Percentiles rank a stretch among this genome's conserved stretches.
Evolutionary conservation across 1,140 invertebrate genomes (phyloP).

Genomic region (Heliconius nattereri): DNA sequence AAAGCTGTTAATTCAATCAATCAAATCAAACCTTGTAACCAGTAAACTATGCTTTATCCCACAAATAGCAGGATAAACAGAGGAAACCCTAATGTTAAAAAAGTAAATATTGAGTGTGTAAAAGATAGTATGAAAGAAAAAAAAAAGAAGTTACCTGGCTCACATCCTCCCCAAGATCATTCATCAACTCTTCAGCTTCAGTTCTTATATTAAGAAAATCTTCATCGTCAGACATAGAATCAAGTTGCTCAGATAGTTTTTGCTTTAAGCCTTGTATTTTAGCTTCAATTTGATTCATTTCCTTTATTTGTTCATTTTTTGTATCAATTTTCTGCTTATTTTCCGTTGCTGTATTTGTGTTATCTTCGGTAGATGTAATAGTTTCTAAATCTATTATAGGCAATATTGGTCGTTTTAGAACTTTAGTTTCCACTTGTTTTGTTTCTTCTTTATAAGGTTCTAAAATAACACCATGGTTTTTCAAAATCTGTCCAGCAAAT

Average conservation of each 20-base stretch:
- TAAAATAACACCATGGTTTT: conserved; percentile 73
- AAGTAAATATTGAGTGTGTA: neutral
- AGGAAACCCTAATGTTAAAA: no score
- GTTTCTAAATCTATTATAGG: conserved; percentile 78
- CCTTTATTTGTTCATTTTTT: conserved; percentile 67
- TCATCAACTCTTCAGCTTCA: conserved; percentile 83
- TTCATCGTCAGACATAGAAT: conserved; percentile 82
- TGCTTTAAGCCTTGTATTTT: conserved; percentile 81
- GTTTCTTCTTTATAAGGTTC: conserved; percentile 59
- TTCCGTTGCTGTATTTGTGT: neutral
- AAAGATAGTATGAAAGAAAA: neutral
- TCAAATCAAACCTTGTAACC: neutral
- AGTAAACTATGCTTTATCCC: no score
- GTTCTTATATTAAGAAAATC: conserved; percentile 83
- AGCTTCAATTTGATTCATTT: conserved; percentile 80
- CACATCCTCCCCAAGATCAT: conserved; percentile 81
- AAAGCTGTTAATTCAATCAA: neutral
- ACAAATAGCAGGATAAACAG: no score
- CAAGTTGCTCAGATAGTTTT: conserved; percentile 78
- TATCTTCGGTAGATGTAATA: conserved; percentile 54
- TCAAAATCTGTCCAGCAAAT: conserved; percentile 82
- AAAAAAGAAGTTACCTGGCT: conserved; percentile 57
- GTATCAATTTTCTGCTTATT: conserved; percentile 28
- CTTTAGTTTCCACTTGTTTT: conserved; percentile 60
- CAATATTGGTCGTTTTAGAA: conserved; percentile 65